Evolutionary conservation across 2,888 invertebrate species (phyloP).

Genomic region (Acleris sparsana): DNA sequence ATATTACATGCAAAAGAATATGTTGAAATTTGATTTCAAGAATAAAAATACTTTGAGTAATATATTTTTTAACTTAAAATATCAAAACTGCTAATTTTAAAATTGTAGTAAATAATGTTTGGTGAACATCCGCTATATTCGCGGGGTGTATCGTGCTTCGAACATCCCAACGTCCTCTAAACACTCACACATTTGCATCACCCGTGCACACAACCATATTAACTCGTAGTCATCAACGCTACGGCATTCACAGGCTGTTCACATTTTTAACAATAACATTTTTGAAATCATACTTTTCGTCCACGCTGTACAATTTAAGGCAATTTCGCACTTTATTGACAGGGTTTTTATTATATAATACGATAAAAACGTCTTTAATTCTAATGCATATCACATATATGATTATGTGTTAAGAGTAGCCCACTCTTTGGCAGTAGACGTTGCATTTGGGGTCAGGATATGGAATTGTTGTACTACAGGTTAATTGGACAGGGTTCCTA

Average conservation of each 20-base stretch:
- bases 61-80: slow-evolving; percentile 14
- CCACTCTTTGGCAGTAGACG: slow-evolving; percentile 55
- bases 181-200: slow-evolving; percentile 33
- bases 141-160: slow-evolving; percentile 16
- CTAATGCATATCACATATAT: slow-evolving; percentile 45
- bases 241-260: slow-evolving; percentile 27
- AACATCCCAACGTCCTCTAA: slow-evolving; percentile 20
- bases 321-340: slow-evolving; percentile 24
- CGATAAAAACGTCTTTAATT: slow-evolving; percentile 33
- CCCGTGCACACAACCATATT: slow-evolving; percentile 32
- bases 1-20: slow-evolving; percentile 50
- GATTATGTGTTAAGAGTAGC: slow-evolving; percentile 38
- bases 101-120: slow-evolving; percentile 9
- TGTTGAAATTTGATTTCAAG: slow-evolving; percentile 31
- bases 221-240: slow-evolving; percentile 6
- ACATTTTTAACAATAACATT: slow-evolving; percentile 14
- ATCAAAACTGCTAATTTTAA: slow-evolving; percentile 5
- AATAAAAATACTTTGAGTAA: slow-evolving; percentile 11
- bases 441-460: slow-evolving; percentile 58
- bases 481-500: slow-evolving; percentile 55
- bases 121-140: slow-evolving; percentile 20
- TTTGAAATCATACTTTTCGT: slow-evolving; percentile 10
- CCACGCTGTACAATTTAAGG: slow-evolving; percentile 16
- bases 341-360: slow-evolving; percentile 14
- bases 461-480: slow-evolving; percentile 76